phyloP scores from a whole-genome alignment of 2,797 vertebrate genomes.

The Lutjanus campechanus region DNA sequence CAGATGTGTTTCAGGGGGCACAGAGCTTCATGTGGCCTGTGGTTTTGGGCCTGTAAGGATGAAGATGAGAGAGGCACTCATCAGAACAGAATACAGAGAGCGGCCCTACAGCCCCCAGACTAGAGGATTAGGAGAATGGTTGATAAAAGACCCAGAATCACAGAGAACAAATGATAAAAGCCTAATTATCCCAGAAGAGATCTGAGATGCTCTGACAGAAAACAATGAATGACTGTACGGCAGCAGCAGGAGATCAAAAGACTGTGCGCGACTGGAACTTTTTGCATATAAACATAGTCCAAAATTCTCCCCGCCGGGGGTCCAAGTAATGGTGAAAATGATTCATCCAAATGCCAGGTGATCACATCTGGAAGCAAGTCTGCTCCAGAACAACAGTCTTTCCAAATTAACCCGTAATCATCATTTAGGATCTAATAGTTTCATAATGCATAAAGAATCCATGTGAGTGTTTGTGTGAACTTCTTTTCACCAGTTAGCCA shows the following conservation, averaged over 20 bases:
- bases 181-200: slow-evolving; percentile 12
- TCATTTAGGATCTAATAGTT: slow-evolving; percentile 57
- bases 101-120: slow-evolving; percentile 9
- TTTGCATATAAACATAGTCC: slow-evolving; percentile 40
- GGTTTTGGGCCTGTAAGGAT: slow-evolving; percentile 42
- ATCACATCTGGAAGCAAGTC: slow-evolving; percentile 73
- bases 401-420: slow-evolving; percentile 59
- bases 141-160: slow-evolving; percentile 21
- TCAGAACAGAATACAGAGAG: slow-evolving; percentile 44
- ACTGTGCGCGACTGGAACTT: slow-evolving; percentile 36
- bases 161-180: slow-evolving; percentile 41
- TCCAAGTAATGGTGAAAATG: slow-evolving; percentile 57
- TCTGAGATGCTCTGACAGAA: slow-evolving; percentile 22
- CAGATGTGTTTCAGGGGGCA: slow-evolving; percentile 64
- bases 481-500: slow-evolving; percentile 46
- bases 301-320: slow-evolving; percentile 36
- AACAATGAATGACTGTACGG: slow-evolving; percentile 28
- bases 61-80: slow-evolving; percentile 49
- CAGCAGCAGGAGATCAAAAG: slow-evolving; percentile 51
- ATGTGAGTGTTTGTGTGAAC: slow-evolving; percentile 37
- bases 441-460: slow-evolving; percentile 55
- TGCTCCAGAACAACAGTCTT: slow-evolving; percentile 43
- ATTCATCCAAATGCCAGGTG: slow-evolving; percentile 65
- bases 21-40: slow-evolving; percentile 62
- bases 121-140: slow-evolving; percentile 20